Evolutionary conservation across 2,888 invertebrate species (phyloP), one percentile per base, ranked within the genome.

Genomic region (Branchipolynoe longqiensis): DNA sequence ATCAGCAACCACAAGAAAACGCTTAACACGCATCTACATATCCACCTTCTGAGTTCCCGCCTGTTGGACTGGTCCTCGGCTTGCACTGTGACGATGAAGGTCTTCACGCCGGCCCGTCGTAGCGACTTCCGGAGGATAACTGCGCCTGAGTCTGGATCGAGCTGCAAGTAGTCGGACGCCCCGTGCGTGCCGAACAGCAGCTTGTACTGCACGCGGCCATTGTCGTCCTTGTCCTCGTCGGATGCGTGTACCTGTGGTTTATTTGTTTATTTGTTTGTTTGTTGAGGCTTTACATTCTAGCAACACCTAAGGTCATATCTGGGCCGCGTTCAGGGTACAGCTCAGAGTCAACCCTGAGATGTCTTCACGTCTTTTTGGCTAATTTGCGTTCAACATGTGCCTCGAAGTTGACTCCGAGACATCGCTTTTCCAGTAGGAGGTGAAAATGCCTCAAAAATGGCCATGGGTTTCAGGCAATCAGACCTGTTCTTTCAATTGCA

Each of bases 201-300:
- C 38, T 78, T 41, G 36, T 86, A 87, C 31, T 64, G 8, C 18
- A 86, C 83, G 31, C 62, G 38, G 33, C 64, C 86, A 86, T 85
- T 83, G 58, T n/a, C 36, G n/a, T 83, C 87, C 40, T 33, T 40
- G 38, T 87, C 87, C 3, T 38, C 31, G 64, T 86, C 86, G 14
- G 3, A 33, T 41, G 87, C 87, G 6, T 36, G 4, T 25, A 86
- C 64, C 84, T 40, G 73, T n/a, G n/a, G n/a, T n/a, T n/a, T n/a
- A n/a, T n/a, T n/a, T n/a, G n/a, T n/a, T n/a, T n/a, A n/a, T n/a
- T n/a, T n/a, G n/a, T n/a, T n/a, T n/a, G n/a, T n/a, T n/a, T n/a
- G n/a, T n/a, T n/a, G n/a, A n/a, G n/a, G n/a, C n/a, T n/a, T n/a
- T n/a, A n/a, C n/a, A n/a, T n/a, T n/a, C n/a, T n/a, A n/a, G n/a